A percentile compares a stretch with the other conserved stretches of the same genome.
These are phyloP conservation scores for Brachylomia viminalis DNA, from an alignment of 2,888 invertebrate species.

Conservation along the genomic window DNA sequence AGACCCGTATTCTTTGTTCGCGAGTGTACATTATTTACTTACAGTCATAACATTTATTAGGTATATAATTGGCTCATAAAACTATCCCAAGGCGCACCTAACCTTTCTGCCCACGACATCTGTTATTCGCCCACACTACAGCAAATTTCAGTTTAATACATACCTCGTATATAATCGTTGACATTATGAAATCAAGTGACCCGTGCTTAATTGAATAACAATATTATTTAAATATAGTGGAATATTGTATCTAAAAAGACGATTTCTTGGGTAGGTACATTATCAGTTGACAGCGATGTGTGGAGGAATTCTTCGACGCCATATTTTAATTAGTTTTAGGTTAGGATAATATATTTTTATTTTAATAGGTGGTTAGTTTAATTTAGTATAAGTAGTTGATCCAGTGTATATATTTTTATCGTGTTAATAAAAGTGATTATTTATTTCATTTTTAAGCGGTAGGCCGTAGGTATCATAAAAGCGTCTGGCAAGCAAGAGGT, in stretches of 20 bases:
- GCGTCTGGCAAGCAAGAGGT: too few species aligned
- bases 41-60: constrained; percentile 1
- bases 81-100: not conserved
- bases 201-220: constrained; percentile 7
- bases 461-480: not conserved
- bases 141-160: constrained; percentile 29
- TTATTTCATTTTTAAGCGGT: not conserved
- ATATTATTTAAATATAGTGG: not conserved
- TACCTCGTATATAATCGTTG: constrained; percentile 40
- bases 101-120: constrained; percentile 49
- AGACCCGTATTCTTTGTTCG: too few species aligned
- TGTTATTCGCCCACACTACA: constrained; percentile 17
- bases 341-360: too few species aligned
- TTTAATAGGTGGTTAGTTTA: too few species aligned
- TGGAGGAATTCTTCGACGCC: too few species aligned
- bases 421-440: not conserved
- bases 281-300: too few species aligned
- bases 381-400: too few species aligned
- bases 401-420: too few species aligned
- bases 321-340: too few species aligned
- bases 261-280: too few species aligned
- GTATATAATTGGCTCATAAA: constrained; percentile 18
- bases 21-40: not conserved
- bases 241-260: not conserved
- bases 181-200: constrained; percentile 43